Evolutionary conservation across 1,140 invertebrate species (phyloP), one percentile per base, ranked within the genome.

Genomic region (Conus betulinus): DNA sequence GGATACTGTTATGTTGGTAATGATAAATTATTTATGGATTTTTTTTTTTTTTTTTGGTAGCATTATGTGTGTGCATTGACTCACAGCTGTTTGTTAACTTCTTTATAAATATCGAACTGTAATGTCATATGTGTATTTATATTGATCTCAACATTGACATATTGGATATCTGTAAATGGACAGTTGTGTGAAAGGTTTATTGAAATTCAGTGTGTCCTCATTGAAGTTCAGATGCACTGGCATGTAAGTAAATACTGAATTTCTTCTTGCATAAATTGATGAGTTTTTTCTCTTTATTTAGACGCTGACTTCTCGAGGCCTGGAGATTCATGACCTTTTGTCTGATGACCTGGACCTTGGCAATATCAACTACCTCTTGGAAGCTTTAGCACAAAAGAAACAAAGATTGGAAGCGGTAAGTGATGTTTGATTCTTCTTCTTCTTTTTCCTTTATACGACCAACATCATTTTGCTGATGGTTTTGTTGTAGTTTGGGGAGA

Each of bases 351-450:
- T 98, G 86, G 97, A 97, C 81, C 95, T 98, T 23, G 96, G 97
- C 2, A 97, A 98, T 94, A 97, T 98, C 0, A 97, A 98, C 93
- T 96, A 97, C 5, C 97, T 98, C 96, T 94, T 98, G 39, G 97
- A 98, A 92, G 96, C 98, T 52, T 95, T 98, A 81, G 97, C 97
- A 3, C 97, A 97, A 87, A 96, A 97, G 60, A 98, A 98, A 94
- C 96, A 97, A 81, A 95, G 98, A 55, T 95, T 98, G 17, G 97
- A 98, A 95, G 97, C 97, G 0, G 97, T 98, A 91, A 92, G 93
- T 92, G 1, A 8, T 76, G 39, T 60, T 60, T n/a, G 53, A 23
- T 57, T 63, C 67, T 53, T 51, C 20, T 53, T 55, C 23, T 57
- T 84, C 10, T 60, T 27, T 52, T 27, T 52, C 17, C 8, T 53